These are phyloP conservation scores for Chlorocebus sabaeus DNA, from an alignment of 2,113 vertebrate species.

Conservation along the genomic window DNA sequence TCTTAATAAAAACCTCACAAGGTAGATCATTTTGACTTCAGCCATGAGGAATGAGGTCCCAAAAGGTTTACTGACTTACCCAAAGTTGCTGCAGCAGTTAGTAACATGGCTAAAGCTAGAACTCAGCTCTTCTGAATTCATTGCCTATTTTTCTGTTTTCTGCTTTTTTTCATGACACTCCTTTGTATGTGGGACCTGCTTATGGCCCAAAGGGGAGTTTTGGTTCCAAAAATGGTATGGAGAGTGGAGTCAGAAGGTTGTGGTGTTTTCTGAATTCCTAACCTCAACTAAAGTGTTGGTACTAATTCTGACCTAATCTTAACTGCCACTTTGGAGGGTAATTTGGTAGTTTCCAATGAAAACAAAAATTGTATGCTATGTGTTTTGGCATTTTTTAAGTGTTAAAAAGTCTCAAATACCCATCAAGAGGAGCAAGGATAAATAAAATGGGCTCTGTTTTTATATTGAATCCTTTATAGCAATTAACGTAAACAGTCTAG, in stretches of 20 bases:
- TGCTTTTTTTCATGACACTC: not conserved
- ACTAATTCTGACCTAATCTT: not conserved
- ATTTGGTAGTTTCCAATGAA: not conserved
- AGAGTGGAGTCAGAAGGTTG: not conserved
- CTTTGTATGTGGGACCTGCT: not conserved
- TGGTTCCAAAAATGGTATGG: not conserved
- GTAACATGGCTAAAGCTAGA: not conserved
- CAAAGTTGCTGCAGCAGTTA: not conserved
- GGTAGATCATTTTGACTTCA: not conserved
- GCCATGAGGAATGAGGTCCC: not conserved
- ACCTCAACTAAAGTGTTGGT: not conserved
- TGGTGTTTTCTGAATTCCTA: not conserved
- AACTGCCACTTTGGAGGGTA: not conserved
- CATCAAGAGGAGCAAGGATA: not conserved
- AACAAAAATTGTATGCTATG: not conserved
- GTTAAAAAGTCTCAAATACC: not conserved
- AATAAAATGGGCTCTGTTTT: not conserved
- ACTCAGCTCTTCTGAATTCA: not conserved
- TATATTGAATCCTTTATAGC: not conserved
- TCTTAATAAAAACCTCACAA: not conserved
- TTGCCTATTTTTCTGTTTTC: not conserved
- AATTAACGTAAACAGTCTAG: not conserved
- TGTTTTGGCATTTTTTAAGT: not conserved
- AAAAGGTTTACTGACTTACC: not conserved
- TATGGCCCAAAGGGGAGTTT: not conserved